Conservation (phyloP, 1,140 invertebrate species). For the Pomacea maculata region DNA sequence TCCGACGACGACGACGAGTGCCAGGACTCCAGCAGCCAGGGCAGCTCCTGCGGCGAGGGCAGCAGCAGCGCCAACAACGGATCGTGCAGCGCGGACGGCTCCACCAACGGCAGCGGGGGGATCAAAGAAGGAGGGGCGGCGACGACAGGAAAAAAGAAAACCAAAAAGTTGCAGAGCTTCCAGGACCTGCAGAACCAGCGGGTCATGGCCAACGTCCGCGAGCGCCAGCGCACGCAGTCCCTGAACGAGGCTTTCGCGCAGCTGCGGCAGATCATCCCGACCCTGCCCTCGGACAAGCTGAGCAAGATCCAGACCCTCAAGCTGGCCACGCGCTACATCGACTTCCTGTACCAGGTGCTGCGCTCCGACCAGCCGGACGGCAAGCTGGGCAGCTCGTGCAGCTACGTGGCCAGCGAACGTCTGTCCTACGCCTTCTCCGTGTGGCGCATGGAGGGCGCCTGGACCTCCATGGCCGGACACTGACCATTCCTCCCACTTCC, state of each 20-base stretch:
- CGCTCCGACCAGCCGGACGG: constrained; percentile 50
- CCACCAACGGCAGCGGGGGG: background rate
- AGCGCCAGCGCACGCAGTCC: constrained; percentile 95
- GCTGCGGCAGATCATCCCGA: constrained; percentile 94
- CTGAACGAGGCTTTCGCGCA: constrained; percentile 96
- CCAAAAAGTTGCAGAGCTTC: constrained; percentile 48
- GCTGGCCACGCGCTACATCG: constrained; percentile 77
- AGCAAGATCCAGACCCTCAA: constrained; percentile 98
- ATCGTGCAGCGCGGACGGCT: background rate
- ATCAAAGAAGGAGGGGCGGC: constrained; percentile 1
- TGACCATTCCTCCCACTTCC: background rate
- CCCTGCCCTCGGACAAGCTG: constrained; percentile 96
- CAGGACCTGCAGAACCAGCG: constrained; percentile 74
- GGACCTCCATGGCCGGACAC: constrained; percentile 60
- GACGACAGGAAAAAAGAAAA: constrained; percentile 32
- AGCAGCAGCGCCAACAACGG: background rate
- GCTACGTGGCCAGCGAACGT: constrained; percentile 86
- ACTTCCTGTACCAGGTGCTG: constrained; percentile 88
- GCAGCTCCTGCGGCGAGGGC: background rate
- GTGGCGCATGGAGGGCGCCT: constrained; percentile 96
- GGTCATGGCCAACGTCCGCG: constrained; percentile 94
- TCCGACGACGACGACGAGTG: constrained; percentile 5
- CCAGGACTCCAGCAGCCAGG: constrained; percentile 1
- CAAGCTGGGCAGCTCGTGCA: constrained; percentile 70
- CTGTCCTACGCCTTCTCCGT: constrained; percentile 94